These are phyloP conservation scores for Saimiri boliviensis DNA, from an alignment of 2,113 vertebrate species.

Conservation along the genomic window DNA sequence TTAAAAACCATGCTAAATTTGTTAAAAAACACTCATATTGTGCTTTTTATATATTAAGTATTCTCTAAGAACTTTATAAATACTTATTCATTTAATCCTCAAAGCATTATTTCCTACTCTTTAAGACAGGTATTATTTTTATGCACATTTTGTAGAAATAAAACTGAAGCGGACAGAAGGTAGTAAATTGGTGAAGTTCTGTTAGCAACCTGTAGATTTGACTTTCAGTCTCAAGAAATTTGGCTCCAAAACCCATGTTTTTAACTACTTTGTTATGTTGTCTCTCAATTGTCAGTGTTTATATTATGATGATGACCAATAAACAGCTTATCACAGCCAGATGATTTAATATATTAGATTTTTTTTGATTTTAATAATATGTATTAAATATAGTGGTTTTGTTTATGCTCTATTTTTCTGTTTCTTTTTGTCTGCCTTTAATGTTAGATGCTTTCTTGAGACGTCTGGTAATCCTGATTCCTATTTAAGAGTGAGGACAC, in stretches of 20 bases:
- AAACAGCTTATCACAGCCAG: neutral
- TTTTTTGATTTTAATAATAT: neutral
- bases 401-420: neutral
- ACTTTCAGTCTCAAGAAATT: neutral
- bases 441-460: neutral
- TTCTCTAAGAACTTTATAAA: neutral
- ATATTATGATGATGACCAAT: neutral
- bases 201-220: neutral
- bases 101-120: neutral
- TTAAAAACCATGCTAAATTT: too few relatives aligned
- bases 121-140: neutral
- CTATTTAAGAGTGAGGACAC: neutral
- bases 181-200: neutral
- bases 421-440: neutral
- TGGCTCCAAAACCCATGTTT: neutral
- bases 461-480: neutral
- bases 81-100: neutral
- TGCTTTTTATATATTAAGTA: neutral
- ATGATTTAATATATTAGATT: neutral
- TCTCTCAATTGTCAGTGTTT: neutral
- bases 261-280: neutral
- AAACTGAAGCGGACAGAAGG: neutral
- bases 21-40: neutral
- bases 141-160: neutral
- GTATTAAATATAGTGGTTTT: neutral